Conservation (phyloP, 2,113 vertebrate genomes). For the Bufo gargarizans region DNA sequence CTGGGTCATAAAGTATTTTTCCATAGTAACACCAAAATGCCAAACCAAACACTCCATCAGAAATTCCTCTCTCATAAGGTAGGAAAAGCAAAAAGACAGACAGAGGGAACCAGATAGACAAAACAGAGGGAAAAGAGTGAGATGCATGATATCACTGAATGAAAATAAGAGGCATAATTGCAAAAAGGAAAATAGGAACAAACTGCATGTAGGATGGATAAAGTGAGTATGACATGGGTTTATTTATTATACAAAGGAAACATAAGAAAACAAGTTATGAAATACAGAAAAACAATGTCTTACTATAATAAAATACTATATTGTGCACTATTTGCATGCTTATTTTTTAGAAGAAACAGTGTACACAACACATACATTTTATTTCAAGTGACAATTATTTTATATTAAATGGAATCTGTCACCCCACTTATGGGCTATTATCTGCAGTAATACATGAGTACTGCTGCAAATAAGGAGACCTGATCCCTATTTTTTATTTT, state of each 20-base stretch:
- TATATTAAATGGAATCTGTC: no score
- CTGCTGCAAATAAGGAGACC: no score
- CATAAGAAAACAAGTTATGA: not conserved
- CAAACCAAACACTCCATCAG: constrained; percentile 56
- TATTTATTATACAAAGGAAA: not conserved
- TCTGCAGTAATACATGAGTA: no score
- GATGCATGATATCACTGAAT: constrained; percentile 44
- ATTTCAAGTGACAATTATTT: no score
- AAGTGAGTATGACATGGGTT: constrained; percentile 26
- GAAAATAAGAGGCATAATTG: not conserved
- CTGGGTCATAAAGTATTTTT: constrained; percentile 35
- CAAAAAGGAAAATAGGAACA: constrained; percentile 17
- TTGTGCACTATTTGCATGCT: no score
- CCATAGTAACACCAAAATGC: constrained; percentile 45
- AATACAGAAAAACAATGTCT: no score
- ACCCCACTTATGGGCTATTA: no score
- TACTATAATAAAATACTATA: no score
- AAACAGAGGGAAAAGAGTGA: constrained; percentile 35
- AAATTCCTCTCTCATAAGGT: constrained; percentile 45
- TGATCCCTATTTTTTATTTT: no score
- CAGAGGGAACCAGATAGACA: constrained; percentile 23
- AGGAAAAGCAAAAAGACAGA: constrained; percentile 14
- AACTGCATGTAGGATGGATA: constrained; percentile 23
- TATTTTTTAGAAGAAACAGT: no score
- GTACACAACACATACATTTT: no score